Percentiles rank a stretch among this genome's conserved stretches.
phyloP scores from a whole-genome alignment of 2,797 vertebrate genomes.

The Amphiprion clarkii region DNA sequence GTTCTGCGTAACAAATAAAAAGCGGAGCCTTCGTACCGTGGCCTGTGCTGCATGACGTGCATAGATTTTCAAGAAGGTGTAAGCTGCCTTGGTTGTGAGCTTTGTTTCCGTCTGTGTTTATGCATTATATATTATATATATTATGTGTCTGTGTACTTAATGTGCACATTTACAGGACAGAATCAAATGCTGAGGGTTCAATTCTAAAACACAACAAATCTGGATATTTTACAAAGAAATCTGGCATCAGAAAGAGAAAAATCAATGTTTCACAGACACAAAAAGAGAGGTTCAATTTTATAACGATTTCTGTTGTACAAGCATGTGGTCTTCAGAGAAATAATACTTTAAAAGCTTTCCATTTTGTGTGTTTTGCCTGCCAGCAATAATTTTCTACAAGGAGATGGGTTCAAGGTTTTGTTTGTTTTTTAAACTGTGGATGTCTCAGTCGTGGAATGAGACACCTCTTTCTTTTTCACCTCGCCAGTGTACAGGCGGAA shows the following conservation, averaged over 20 bases:
- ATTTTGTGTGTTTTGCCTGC: constrained; percentile 34
- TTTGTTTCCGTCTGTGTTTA: not conserved
- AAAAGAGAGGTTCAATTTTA: constrained; percentile 37
- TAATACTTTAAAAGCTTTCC: constrained; percentile 39
- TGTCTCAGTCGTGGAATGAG: constrained; percentile 37
- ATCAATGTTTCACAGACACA: constrained; percentile 40
- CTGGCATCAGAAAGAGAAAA: constrained; percentile 7
- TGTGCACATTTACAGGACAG: not conserved
- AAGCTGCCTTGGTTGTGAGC: not conserved
- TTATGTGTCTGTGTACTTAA: not conserved
- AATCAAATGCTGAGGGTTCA: not conserved
- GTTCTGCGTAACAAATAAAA: constrained; percentile 24
- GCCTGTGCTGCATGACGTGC: not conserved
- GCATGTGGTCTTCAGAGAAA: constrained; percentile 39
- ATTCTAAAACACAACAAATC: not conserved
- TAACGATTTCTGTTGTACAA: constrained; percentile 17
- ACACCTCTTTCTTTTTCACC: constrained; percentile 1
- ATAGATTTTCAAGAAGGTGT: constrained; percentile 14
- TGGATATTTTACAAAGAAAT: constrained; percentile 30
- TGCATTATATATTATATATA: too few relatives aligned
- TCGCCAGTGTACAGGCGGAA: constrained; percentile 94
- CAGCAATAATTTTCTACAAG: constrained; percentile 44
- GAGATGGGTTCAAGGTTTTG: constrained; percentile 29
- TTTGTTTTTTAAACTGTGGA: constrained; percentile 41
- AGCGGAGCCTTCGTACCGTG: constrained; percentile 1